Percentiles rank a stretch among this genome's conserved stretches.
Evolutionary conservation across 1,140 invertebrate genomes (phyloP).

Genomic region (Drepana arcuata): DNA sequence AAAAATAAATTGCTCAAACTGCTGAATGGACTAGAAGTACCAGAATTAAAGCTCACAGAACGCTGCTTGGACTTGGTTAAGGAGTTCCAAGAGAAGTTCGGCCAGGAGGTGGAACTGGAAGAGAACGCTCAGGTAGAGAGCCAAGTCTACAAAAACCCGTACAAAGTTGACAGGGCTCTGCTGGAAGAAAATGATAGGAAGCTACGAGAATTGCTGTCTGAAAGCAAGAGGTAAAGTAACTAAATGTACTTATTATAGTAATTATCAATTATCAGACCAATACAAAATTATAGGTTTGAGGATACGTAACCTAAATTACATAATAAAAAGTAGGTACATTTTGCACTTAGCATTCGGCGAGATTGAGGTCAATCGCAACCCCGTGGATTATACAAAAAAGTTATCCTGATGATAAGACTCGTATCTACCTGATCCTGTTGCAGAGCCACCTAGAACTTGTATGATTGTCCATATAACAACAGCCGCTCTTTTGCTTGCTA

Average conservation of each 20-base stretch:
- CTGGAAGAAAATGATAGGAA: conserved; percentile 45
- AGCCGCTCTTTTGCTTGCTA: conserved; percentile 1
- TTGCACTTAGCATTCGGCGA: too few relatives aligned
- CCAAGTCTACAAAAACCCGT: conserved; percentile 36
- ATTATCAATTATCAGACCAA: neutral
- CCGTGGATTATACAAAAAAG: too few relatives aligned
- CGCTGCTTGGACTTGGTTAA: conserved; percentile 32
- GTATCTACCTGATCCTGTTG: too few relatives aligned
- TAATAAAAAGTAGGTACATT: too few relatives aligned
- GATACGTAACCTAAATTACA: too few relatives aligned
- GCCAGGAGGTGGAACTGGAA: conserved; percentile 23
- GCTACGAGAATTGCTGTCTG: conserved; percentile 25
- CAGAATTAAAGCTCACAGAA: conserved; percentile 42
- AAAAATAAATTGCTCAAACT: conserved; percentile 46
- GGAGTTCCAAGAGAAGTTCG: conserved; percentile 34
- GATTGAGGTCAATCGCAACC: too few relatives aligned
- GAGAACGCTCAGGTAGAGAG: conserved; percentile 4
- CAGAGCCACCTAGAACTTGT: too few relatives aligned
- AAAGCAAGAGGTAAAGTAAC: conserved; percentile 28
- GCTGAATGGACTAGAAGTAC: conserved; percentile 38
- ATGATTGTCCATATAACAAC: too few relatives aligned
- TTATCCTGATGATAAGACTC: too few relatives aligned
- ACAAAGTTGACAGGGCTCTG: conserved; percentile 29
- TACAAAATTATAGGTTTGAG: neutral
- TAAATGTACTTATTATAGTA: neutral